phyloP scores from a whole-genome alignment of 2,797 vertebrate species.

The Melanotaenia pygmaea region DNA sequence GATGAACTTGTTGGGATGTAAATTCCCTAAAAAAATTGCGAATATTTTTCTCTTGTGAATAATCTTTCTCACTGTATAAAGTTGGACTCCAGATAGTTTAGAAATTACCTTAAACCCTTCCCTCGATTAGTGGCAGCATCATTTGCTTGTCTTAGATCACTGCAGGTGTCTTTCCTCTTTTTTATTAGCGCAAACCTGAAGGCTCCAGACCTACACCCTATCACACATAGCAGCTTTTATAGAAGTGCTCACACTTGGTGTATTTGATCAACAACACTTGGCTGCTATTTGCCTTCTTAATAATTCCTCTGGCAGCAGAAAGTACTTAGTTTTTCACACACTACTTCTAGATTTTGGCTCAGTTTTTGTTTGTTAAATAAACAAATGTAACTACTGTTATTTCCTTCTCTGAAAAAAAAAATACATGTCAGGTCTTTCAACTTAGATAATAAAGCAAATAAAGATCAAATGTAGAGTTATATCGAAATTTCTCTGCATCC shows the following conservation, averaged over 20 bases:
- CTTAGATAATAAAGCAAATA: background rate
- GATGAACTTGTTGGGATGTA: background rate
- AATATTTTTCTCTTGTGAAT: background rate
- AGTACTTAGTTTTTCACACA: background rate
- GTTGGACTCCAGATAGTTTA: background rate
- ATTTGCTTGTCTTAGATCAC: background rate
- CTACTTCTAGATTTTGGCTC: background rate
- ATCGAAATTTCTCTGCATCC: background rate
- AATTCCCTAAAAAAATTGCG: too few species aligned
- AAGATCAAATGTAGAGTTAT: too few species aligned
- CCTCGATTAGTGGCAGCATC: background rate
- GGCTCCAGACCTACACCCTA: background rate
- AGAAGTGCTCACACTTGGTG: background rate
- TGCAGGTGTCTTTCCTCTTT: background rate
- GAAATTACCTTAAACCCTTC: background rate
- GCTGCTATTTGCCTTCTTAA: background rate
- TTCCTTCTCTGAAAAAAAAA: background rate
- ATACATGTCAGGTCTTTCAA: background rate
- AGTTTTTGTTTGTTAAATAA: background rate
- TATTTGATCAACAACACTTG: background rate
- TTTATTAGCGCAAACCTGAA: background rate
- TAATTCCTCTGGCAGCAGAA: background rate
- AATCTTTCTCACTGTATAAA: background rate
- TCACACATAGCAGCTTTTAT: background rate
- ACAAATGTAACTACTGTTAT: background rate